Evolutionary conservation across 2,797 vertebrate genomes (phyloP), one percentile per base, ranked within the genome.

Genomic region (Liasis olivaceus): DNA sequence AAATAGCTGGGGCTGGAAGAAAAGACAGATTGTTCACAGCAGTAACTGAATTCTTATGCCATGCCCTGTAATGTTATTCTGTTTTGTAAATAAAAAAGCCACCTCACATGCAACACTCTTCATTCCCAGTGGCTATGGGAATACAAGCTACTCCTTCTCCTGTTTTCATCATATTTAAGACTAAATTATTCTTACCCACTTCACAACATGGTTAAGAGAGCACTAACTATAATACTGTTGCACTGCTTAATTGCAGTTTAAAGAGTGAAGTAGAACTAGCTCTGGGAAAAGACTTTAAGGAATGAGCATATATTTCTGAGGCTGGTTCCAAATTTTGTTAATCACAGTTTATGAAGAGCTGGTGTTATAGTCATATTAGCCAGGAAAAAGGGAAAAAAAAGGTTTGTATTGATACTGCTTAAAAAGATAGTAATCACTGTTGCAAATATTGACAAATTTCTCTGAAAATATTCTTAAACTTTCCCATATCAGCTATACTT

Each of bases 401-500:
- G 6, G 86, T 36, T 59, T 51, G 81, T 47, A 59, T 3, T 51
- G 31, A 59, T 69, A 60, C 6, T 59, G 24, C 54, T 69, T 36
- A 31, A 51, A 81, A 93, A 85, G 36, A 87, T 51, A 77, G 58
- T n/a, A 51, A 42, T 91, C 90, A 0, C 13, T 87, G 90, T 72
- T 64, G n/a, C 63, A 87, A 72, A 51, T 28, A 31, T 51, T 63
- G 94, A 87, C 31, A 95, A 59, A 88, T 81, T 59, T 51, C 56
- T 93, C 89, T 0, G n/a, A 8, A 93, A 91, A 84, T 93, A 42
- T 84, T 31, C 47, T 72, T n/a, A 51, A 28, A n/a, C 15, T 87
- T 56, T n/a, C 26, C 90, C 95, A 94, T 93, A 95, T 96, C 96
- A 95, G 94, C 69, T 94, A 95, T 0, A 5, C 86, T 93, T 96